Conservation (phyloP, 2,888 invertebrate genomes). For the Ornithoptera alexandrae region DNA sequence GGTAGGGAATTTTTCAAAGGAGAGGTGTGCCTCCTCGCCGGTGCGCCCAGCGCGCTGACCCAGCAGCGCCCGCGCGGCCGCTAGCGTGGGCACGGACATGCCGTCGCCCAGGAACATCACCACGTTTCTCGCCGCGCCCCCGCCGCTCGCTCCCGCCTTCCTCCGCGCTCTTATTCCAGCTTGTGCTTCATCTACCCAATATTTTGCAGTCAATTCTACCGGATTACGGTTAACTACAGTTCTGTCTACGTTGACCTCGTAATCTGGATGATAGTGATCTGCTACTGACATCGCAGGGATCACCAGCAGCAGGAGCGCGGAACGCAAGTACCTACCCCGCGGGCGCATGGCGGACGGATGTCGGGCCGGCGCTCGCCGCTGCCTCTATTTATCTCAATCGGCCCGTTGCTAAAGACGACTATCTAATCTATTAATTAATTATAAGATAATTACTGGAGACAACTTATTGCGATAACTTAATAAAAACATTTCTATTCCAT, state of each 20-base stretch:
- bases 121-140: conserved; percentile 67
- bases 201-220: conserved; percentile 41
- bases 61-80: conserved; percentile 82
- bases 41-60: conserved; percentile 77
- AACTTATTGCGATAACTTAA: too few relatives aligned
- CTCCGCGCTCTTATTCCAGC: conserved; percentile 57
- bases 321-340: not conserved
- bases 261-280: conserved; percentile 14
- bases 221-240: not conserved
- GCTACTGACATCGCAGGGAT: not conserved
- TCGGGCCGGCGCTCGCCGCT: too few relatives aligned
- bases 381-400: not conserved
- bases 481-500: too few relatives aligned
- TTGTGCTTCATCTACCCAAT: conserved; percentile 69
- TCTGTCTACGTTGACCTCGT: not conserved
- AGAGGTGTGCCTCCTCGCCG: conserved; percentile 81
- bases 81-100: conserved; percentile 82
- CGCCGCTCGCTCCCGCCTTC: conserved; percentile 16
- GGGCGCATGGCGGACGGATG: not conserved
- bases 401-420: not conserved
- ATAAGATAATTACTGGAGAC: too few relatives aligned
- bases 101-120: conserved; percentile 88
- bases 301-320: not conserved
- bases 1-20: conserved; percentile 82
- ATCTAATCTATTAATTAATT: conserved; percentile 11